Base-by-base conservation (phyloP, 2,888 invertebrate genomes). In the Dilophus febrilis region DNA sequence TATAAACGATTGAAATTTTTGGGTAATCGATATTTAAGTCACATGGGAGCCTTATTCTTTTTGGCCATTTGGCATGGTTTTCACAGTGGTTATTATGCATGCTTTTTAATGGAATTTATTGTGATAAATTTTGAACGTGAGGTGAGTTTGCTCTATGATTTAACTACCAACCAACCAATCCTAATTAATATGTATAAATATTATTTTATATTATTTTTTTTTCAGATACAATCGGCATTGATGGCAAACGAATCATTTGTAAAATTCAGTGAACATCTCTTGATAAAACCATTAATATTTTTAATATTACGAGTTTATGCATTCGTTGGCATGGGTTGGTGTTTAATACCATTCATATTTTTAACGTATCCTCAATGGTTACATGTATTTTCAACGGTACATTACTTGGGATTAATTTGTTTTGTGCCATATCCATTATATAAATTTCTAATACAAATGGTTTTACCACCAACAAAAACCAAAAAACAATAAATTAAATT, bases 1-100 rank as follows among this genome's bases (percentile, higher is more conserved):
- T 97, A 90, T 66, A 95, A 95, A 57, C 71, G 97, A 3, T 68
- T 97, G 32, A 85, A 81, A 55, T 95, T 92, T 59, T 66, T 97
- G 36, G 86, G 86, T 35, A 88, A 82, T 60, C 73, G 81, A 16
- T 69, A 70, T 31, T 63, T 77, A 3, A 94, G 94, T 46, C 95
- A 97, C 59, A 65, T 74, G 1, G 68, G 74, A 1, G 85, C 94
- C 0, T 64, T 98, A 31, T 41, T 75, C 1, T 97, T 94, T 63
- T 71, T 98, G 30, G 91, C 97, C 0, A 54, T 92, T 1, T 97
- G 97, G 97, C 97, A 97, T 61, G 97, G 97, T 11, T 76, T 88
- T 39, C 84, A 90, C 55, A 77, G 84, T 10, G 95, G 97, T 1
- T 98, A 98, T 55, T 97, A 92, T 57, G 67, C 86, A 53, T 82